Base-by-base conservation (phyloP, 1,140 invertebrate genomes). In the Scaptomyza graminum region DNA sequence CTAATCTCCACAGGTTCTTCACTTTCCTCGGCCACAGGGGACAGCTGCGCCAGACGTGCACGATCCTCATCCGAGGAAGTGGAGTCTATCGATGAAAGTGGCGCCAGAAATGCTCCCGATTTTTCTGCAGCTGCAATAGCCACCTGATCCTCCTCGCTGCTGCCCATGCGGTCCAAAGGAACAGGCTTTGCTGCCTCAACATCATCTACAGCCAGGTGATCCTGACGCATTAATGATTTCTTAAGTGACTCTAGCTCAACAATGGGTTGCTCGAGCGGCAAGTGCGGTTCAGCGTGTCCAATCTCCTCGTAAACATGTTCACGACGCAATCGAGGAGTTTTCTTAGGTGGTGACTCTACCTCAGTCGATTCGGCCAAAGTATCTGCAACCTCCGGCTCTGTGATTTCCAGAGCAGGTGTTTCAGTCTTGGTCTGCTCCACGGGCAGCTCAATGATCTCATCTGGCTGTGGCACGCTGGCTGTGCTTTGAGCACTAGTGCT, bases 271-370 rank as follows among this genome's bases (percentile, higher is more conserved):
- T 65, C 76, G 76, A 67, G 59, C 65, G 34, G 54, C 55, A 67
- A 90, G 74, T 50, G 88, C 60, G 67, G 25, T 31, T 75, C 90
- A 34, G 84, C 65, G 25, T 81, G 70, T n/a, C 72, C 77, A 57
- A 94, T 94, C 67, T 94, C 94, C 79, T 94, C 94, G 67, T 94
- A 94, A 57, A 94, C 93, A 74, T 94, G 94, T 66, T 94, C 93
- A 72, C 93, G 93, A 51, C 92, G 93, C 72, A 92, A 91, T 50
- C 92, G 92, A 7, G 90, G 84, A 1, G 91, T 70, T 54, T 92
- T 92, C 71, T 79, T 88, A 4, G 90, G 91, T n/a, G 90, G 84
- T 9, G 70, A 44, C 13, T 68, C 57, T 13, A 11, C 50, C 16
- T 51, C 66, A 0, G 13, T n/a, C 7, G 43, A 13, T 25, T 47